Conservation (phyloP, 1,140 invertebrate species). For the Magallana angulata region DNA sequence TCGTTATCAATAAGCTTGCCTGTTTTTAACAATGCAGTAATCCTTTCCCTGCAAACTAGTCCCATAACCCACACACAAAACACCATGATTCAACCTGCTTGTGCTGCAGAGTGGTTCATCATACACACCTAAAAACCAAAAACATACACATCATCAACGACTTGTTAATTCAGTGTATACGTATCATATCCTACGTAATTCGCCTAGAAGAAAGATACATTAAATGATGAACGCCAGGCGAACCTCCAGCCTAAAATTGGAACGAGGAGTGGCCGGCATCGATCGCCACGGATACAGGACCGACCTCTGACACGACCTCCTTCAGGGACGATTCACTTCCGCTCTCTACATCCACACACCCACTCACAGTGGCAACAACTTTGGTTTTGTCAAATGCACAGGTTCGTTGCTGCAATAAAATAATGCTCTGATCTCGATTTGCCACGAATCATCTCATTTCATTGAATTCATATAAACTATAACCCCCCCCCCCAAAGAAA, state of each 20-base stretch:
- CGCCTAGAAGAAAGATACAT: too few species aligned
- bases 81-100: slow-evolving; percentile 80
- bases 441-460: too few species aligned
- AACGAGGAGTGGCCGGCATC: slow-evolving; percentile 90
- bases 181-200: too few species aligned
- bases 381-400: slow-evolving; percentile 80
- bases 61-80: slow-evolving; percentile 82
- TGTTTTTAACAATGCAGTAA: slow-evolving; percentile 82
- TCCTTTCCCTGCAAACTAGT: slow-evolving; percentile 85
- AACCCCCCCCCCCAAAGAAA: too few species aligned
- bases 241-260: slow-evolving; percentile 81
- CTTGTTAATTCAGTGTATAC: too few species aligned
- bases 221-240: neutral
- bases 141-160: neutral
- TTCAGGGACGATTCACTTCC: slow-evolving; percentile 86
- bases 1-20: slow-evolving; percentile 49
- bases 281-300: slow-evolving; percentile 91
- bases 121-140: slow-evolving; percentile 59
- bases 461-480: too few species aligned
- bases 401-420: too few species aligned
- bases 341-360: slow-evolving; percentile 89
- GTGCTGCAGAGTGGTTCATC: slow-evolving; percentile 67
- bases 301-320: slow-evolving; percentile 89
- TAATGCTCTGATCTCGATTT: too few species aligned
- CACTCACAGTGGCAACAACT: slow-evolving; percentile 79